Conservation (phyloP, 2,888 invertebrate genomes). For the Mycalesis mineus region DNA sequence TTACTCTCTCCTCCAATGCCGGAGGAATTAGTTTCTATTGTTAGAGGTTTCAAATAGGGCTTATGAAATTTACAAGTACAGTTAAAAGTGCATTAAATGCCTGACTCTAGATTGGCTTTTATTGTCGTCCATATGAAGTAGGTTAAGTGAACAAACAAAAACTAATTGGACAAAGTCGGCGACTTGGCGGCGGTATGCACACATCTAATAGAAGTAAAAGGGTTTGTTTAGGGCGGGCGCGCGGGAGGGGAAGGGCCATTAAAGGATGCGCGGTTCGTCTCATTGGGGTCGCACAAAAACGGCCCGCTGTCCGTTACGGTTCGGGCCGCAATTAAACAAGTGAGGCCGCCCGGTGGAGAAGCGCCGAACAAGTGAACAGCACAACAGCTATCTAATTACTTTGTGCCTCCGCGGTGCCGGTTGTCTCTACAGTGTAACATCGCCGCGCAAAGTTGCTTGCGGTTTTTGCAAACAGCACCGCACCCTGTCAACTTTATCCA, state of each 20-base stretch:
- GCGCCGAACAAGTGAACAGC: conserved; percentile 68
- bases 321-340: conserved; percentile 69
- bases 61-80: too few species aligned
- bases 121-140: neutral
- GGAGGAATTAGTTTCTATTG: too few species aligned
- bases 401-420: conserved; percentile 51
- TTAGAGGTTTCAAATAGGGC: too few species aligned
- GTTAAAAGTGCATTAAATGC: neutral
- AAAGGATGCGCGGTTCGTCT: conserved; percentile 63
- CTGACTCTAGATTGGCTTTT: neutral
- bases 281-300: conserved; percentile 64
- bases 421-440: conserved; percentile 55
- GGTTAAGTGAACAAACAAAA: conserved; percentile 7
- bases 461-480: conserved; percentile 58
- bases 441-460: conserved; percentile 57
- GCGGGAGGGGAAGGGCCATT: conserved; percentile 49
- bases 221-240: conserved; percentile 27
- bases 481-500: conserved; percentile 44
- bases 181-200: conserved; percentile 22
- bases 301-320: conserved; percentile 64
- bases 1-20: too few species aligned
- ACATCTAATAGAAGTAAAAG: conserved; percentile 25
- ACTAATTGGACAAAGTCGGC: conserved; percentile 13
- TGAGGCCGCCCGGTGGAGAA: conserved; percentile 62
- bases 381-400: conserved; percentile 71